phyloP scores from a whole-genome alignment of 2,113 vertebrate genomes.

The Ahaetulla prasina region DNA sequence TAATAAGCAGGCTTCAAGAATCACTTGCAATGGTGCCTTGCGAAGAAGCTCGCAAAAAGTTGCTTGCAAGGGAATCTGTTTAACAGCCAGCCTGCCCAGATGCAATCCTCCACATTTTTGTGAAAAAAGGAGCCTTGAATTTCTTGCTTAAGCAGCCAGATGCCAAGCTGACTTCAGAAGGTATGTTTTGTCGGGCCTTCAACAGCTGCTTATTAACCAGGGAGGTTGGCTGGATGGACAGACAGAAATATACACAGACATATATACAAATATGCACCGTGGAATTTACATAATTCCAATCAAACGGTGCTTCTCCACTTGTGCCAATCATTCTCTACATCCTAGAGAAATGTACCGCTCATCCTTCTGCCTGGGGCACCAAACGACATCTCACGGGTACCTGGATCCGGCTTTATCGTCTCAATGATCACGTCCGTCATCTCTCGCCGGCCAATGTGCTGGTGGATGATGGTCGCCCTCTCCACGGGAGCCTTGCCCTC shows the following conservation, averaged over 20 bases:
- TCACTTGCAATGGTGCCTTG: neutral
- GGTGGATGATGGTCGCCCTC: slow-evolving; percentile 82
- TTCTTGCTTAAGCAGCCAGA: neutral
- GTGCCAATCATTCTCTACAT: neutral
- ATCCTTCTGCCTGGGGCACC: neutral
- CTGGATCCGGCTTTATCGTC: slow-evolving; percentile 80
- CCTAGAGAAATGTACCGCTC: neutral
- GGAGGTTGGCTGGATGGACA: neutral
- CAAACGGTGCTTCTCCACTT: neutral
- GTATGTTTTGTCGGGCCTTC: neutral
- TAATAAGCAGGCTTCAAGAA: neutral
- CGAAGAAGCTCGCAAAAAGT: neutral
- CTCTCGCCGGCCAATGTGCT: slow-evolving; percentile 90
- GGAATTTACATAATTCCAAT: neutral
- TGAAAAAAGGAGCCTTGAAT: neutral
- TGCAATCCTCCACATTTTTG: neutral
- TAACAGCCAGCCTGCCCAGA: neutral
- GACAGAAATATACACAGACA: neutral
- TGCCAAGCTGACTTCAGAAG: neutral
- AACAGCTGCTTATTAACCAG: neutral
- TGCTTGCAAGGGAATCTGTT: neutral
- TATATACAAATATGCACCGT: neutral
- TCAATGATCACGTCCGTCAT: slow-evolving; percentile 98
- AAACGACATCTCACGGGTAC: slow-evolving; percentile 43
- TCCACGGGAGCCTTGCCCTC: slow-evolving; percentile 85